Conservation (phyloP, 2,113 vertebrate species). For the Grammomys dolichurus region DNA sequence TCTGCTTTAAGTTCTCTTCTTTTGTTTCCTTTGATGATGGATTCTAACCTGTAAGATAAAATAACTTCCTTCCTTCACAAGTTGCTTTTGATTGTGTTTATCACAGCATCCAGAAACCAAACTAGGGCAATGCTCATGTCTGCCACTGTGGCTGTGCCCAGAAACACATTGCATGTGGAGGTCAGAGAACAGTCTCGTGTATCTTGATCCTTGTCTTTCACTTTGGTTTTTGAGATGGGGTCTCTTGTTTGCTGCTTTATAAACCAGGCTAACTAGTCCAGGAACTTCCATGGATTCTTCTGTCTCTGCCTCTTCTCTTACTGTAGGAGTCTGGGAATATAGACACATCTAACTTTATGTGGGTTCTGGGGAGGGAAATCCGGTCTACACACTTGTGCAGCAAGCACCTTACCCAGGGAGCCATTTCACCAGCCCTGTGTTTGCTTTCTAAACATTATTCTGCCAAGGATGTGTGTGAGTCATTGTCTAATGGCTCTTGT, state of each 20-base stretch:
- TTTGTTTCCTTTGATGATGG: background rate
- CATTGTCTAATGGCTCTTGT: slow-evolving; percentile 53
- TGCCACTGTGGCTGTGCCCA: background rate
- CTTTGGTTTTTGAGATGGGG: background rate
- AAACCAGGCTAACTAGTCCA: background rate
- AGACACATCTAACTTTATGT: background rate
- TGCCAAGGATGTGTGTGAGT: slow-evolving; percentile 68
- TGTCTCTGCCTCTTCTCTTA: background rate
- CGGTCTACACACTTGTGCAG: background rate
- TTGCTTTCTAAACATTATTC: slow-evolving; percentile 67
- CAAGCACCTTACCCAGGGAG: background rate
- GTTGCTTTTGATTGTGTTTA: background rate
- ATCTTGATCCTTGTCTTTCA: background rate
- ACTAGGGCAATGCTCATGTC: background rate
- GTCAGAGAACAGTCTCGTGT: background rate
- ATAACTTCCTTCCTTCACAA: background rate
- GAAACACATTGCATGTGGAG: background rate
- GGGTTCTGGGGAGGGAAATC: background rate
- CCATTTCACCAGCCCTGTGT: background rate
- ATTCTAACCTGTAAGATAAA: background rate
- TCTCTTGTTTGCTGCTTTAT: background rate
- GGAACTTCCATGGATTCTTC: background rate
- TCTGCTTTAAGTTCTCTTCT: background rate
- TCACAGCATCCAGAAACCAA: background rate
- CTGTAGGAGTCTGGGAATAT: too few relatives aligned